Percentiles rank a stretch among this genome's conserved stretches.
phyloP scores from a whole-genome alignment of 2,888 invertebrate species.

The Synergus itoensis region DNA sequence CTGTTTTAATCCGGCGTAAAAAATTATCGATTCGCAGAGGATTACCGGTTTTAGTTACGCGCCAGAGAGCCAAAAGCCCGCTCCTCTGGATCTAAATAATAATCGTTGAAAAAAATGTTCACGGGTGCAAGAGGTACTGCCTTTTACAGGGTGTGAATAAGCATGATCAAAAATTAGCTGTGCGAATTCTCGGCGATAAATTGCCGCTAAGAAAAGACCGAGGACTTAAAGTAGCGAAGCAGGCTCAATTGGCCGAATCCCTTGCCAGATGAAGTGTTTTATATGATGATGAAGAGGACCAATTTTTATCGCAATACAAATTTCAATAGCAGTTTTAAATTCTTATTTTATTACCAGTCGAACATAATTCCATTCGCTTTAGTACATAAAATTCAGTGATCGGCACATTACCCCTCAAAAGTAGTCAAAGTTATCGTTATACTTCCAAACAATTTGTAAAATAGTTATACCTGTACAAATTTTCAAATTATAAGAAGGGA shows the following conservation, averaged over 20 bases:
- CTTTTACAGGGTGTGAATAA: constrained; percentile 38
- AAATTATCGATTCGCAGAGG: constrained; percentile 49
- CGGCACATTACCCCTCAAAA: neutral
- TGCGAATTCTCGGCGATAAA: constrained; percentile 40
- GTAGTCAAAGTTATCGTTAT: neutral
- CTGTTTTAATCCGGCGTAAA: constrained; percentile 50
- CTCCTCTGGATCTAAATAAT: constrained; percentile 53
- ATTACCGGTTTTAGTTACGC: constrained; percentile 58
- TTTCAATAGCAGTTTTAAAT: neutral
- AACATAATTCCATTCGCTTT: neutral
- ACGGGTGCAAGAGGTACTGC: neutral
- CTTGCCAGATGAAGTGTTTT: constrained; percentile 11
- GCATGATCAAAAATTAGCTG: constrained; percentile 41
- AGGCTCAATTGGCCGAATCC: neutral
- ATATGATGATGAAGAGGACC: neutral
- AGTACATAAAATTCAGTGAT: neutral
- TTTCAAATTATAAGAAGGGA: neutral
- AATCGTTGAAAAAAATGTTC: constrained; percentile 37
- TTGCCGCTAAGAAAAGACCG: constrained; percentile 38
- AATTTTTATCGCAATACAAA: neutral
- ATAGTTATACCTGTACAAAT: neutral
- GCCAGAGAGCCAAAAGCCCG: constrained; percentile 53
- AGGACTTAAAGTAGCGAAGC: constrained; percentile 26
- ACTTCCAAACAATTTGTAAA: neutral
- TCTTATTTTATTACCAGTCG: neutral